Evolutionary conservation across 2,797 vertebrate species (phyloP).

Genomic region (Delichon dasypus): DNA sequence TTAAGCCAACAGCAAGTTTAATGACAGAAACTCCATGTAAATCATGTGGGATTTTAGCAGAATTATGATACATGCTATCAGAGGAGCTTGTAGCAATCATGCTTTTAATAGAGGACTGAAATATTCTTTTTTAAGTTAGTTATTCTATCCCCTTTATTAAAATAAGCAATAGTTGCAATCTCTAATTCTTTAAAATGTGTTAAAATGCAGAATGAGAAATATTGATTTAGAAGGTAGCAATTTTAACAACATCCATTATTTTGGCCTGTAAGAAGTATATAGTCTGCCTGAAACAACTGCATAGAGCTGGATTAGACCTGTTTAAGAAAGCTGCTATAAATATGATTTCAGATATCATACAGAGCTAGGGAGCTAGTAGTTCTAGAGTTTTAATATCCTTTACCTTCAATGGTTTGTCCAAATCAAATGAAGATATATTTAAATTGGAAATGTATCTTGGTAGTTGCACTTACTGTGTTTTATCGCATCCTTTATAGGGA

Average conservation of each 20-base stretch:
- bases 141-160: not conserved
- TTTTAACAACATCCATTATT: not conserved
- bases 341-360: not conserved
- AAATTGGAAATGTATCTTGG: not conserved
- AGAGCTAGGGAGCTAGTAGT: not conserved
- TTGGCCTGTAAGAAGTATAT: not conserved
- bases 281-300: not conserved
- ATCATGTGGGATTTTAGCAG: not conserved
- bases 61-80: not conserved
- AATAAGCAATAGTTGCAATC: not conserved
- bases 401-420: not conserved
- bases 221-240: not conserved
- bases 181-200: not conserved
- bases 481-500: not conserved
- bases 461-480: not conserved
- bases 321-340: not conserved
- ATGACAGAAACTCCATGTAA: not conserved
- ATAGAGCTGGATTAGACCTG: not conserved
- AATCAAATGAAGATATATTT: not conserved
- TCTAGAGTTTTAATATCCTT: not conserved
- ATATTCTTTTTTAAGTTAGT: not conserved
- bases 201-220: not conserved
- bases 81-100: not conserved
- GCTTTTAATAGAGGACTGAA: not conserved
- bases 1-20: not conserved